These are phyloP conservation scores for Apteryx owenii DNA, from an alignment of 2,113 vertebrate genomes.

Conservation along the genomic window DNA sequence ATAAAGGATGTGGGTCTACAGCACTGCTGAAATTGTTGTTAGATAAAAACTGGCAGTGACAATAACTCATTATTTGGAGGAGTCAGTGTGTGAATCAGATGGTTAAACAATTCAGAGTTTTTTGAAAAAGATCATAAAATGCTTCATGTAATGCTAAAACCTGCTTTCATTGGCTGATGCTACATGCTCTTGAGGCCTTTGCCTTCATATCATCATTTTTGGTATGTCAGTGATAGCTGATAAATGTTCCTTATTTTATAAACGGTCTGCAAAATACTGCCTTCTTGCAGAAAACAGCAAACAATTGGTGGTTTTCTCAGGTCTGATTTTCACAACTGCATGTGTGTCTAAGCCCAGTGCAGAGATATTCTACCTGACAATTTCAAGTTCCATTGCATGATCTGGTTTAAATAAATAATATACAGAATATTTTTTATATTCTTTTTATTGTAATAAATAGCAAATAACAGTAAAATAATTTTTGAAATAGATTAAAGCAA, in stretches of 20 bases:
- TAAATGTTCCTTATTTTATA: neutral
- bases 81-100: conserved; percentile 54
- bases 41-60: conserved; percentile 44
- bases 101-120: conserved; percentile 17
- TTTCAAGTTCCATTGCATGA: neutral
- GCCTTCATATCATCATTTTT: neutral
- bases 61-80: conserved; percentile 59
- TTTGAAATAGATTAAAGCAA: neutral
- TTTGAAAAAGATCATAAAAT: conserved; percentile 35
- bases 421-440: neutral
- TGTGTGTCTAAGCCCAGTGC: neutral
- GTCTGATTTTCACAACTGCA: neutral
- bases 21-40: neutral
- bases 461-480: neutral
- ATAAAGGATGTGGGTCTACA: conserved; percentile 19
- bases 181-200: neutral
- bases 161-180: neutral
- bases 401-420: neutral
- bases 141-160: conserved; percentile 9
- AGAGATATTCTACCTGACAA: neutral
- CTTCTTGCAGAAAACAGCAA: neutral
- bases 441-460: neutral
- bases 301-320: neutral
- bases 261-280: neutral
- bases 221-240: neutral